These are phyloP conservation scores for Mamestra configurata DNA, from an alignment of 1,140 invertebrate genomes.

Conservation along the genomic window DNA sequence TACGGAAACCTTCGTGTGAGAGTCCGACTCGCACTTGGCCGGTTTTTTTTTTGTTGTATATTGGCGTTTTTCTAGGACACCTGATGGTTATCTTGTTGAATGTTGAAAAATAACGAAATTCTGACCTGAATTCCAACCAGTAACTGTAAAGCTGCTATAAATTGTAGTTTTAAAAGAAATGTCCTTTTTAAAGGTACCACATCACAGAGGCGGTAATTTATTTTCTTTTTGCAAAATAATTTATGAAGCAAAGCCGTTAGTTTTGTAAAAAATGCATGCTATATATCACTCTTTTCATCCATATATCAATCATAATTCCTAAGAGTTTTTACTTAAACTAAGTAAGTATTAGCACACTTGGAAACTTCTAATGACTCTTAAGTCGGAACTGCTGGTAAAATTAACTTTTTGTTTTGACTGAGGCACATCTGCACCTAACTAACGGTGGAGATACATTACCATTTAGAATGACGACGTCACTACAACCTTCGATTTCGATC, in stretches of 20 bases:
- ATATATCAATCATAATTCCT: conserved; percentile 13
- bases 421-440: neutral
- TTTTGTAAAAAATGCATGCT: neutral
- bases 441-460: neutral
- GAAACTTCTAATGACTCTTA: neutral
- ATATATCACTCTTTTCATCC: conserved; percentile 6
- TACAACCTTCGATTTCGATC: too few species aligned
- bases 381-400: neutral
- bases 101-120: too few species aligned
- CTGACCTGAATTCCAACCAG: too few species aligned
- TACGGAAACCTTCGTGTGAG: too few species aligned
- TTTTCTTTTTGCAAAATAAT: neutral
- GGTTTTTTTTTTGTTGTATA: too few species aligned
- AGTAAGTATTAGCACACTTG: neutral
- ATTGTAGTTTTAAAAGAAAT: neutral
- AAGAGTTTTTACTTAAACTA: conserved; percentile 13
- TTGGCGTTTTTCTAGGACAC: neutral
- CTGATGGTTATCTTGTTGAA: neutral
- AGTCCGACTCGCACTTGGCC: too few species aligned
- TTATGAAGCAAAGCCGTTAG: conserved; percentile 1
- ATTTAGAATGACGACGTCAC: neutral
- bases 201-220: neutral
- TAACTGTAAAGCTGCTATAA: too few species aligned
- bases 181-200: neutral
- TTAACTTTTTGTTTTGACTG: too few species aligned